A percentile compares a stretch with the other conserved stretches of the same genome.
Evolutionary conservation across 2,888 invertebrate genomes (phyloP).

Genomic region (Notodonta dromedarius): DNA sequence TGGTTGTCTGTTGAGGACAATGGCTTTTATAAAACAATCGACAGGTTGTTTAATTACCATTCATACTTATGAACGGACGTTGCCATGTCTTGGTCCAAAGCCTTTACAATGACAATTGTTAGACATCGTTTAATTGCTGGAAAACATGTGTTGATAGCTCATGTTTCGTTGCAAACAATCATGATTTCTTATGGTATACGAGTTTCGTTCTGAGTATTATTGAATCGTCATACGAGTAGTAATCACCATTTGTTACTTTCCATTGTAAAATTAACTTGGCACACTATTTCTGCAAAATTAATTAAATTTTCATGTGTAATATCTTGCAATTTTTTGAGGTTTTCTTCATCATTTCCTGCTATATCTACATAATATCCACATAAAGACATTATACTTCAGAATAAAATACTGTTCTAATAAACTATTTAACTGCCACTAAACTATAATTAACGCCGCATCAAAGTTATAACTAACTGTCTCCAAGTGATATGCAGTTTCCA

Average conservation of each 20-base stretch:
- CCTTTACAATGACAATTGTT: slow-evolving; percentile 56
- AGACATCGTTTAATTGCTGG: slow-evolving; percentile 44
- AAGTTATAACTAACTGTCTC: neutral
- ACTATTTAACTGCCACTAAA: neutral
- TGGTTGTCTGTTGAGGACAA: slow-evolving; percentile 59
- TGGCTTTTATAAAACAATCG: slow-evolving; percentile 57
- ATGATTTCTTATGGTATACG: neutral
- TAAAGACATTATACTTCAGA: too few relatives aligned
- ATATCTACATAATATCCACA: too few relatives aligned
- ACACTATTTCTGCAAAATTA: too few relatives aligned
- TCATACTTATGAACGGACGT: slow-evolving; percentile 66
- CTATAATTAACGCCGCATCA: neutral
- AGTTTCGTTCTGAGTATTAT: slow-evolving; percentile 1
- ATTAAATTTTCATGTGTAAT: too few relatives aligned
- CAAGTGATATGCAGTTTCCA: slow-evolving; percentile 16
- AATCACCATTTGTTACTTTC: too few relatives aligned
- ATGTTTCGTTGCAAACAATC: slow-evolving; percentile 27
- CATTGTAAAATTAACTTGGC: too few relatives aligned
- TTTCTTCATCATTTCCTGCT: too few relatives aligned
- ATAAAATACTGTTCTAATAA: neutral
- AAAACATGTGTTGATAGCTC: slow-evolving; percentile 43
- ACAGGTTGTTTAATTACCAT: slow-evolving; percentile 61
- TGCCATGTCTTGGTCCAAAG: slow-evolving; percentile 37
- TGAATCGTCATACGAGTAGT: neutral
- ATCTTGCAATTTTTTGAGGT: too few relatives aligned